Conservation (phyloP, 2,888 invertebrate species). For the Drosophila cracens region DNA sequence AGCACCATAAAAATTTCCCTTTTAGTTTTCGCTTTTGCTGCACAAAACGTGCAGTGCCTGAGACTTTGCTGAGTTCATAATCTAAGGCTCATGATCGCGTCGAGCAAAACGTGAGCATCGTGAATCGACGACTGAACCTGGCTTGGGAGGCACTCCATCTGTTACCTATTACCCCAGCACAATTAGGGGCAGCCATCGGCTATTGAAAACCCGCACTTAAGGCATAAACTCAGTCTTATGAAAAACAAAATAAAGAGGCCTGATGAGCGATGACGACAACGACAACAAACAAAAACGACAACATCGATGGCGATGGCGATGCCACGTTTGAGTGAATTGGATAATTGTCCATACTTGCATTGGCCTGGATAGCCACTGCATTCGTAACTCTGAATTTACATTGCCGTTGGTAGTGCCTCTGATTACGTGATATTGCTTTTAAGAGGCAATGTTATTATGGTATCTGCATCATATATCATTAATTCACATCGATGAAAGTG, state of each 20-base stretch:
- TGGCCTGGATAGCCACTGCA: conserved; percentile 24
- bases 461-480: conserved; percentile 4
- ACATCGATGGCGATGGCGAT: conserved; percentile 16
- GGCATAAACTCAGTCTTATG: conserved; percentile 56
- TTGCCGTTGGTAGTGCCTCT: conserved; percentile 9
- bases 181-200: conserved; percentile 50
- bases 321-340: conserved; percentile 72
- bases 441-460: conserved; percentile 35
- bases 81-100: conserved; percentile 57
- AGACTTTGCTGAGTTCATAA: conserved; percentile 59
- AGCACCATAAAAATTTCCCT: conserved; percentile 75
- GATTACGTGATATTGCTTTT: conserved; percentile 57
- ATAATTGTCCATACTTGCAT: conserved; percentile 66
- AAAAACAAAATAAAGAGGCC: conserved; percentile 29
- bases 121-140: conserved; percentile 45
- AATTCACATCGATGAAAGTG: conserved; percentile 6
- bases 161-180: conserved; percentile 43
- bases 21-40: conserved; percentile 52
- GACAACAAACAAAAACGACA: conserved; percentile 13
- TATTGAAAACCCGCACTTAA: conserved; percentile 34
- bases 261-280: conserved; percentile 48
- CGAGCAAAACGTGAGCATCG: conserved; percentile 66
- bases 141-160: conserved; percentile 43
- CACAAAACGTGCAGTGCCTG: conserved; percentile 67
- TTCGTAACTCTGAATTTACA: conserved; percentile 3